Evolutionary conservation across 2,797 vertebrate species (phyloP), one percentile per base, ranked within the genome.

Genomic region (Pyrocephalus nanus): DNA sequence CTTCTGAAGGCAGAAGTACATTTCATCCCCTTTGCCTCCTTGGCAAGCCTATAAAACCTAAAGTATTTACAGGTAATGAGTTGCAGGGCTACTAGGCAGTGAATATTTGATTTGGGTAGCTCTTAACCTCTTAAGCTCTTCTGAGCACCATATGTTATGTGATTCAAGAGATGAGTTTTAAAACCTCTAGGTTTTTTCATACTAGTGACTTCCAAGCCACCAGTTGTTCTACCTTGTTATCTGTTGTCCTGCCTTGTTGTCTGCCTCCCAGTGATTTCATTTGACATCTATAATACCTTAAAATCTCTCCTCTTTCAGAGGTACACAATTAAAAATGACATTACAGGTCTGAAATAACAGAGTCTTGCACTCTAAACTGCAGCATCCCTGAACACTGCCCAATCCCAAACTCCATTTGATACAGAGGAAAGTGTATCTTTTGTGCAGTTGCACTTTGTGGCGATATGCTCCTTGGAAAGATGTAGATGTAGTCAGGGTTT

Each of bases 1-100:
- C 38, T 81, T 92, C 64, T 16, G 22, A 93, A 96, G 57, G 72
- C 9, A 89, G 71, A 88, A 95, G 62, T 71, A 74, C 50, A 66
- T 95, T 93, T 96, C 60, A 62, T 43, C 57, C 45, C 82, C 78
- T 83, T 58, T 19, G 13, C 48, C 81, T 88, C 36, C 66, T 61
- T 73, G 66, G 29, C 40, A 16, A 86, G 86, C 29, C 72, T 70
- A 40, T 72, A 86, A 93, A 86, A 18, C 16, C 40, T 62, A 17
- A 54, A 72, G 40, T 88, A 93, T 72, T 95, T 88, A 86, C 23
- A 50, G 32, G 9, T 48, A 77, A 38, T 65, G 81, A 36, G 22
- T 38, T 88, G 67, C 71, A 91, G 61, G 50, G 32, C 54, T 88
- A 82, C 62, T 18, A 40, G 74, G 50, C 14, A 65, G 53, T 38